Conservation (phyloP, 2,797 vertebrate genomes). For the Limnodromus scolopaceus region DNA sequence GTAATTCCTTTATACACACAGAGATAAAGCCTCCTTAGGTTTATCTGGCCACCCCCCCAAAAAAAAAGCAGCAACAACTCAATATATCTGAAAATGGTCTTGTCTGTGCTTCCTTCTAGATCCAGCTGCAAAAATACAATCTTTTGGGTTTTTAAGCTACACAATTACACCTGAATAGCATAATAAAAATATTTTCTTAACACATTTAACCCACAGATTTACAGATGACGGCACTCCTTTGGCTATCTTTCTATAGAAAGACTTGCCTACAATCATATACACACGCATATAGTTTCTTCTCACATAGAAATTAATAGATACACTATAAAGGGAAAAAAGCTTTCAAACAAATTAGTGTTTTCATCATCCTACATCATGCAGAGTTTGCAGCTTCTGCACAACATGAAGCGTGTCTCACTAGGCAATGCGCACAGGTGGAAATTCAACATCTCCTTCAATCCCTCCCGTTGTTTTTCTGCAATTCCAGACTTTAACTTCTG, state of each 20-base stretch:
- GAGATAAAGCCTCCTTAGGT: not conserved
- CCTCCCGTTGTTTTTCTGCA: not conserved
- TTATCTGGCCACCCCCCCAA: not conserved
- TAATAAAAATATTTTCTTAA: not conserved
- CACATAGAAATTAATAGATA: not conserved
- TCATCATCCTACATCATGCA: not conserved
- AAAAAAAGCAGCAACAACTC: not conserved
- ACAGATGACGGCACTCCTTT: not conserved
- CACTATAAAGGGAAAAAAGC: not conserved
- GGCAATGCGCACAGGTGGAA: not conserved
- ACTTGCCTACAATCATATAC: not conserved
- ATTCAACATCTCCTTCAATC: constrained; percentile 6
- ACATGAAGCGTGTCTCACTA: not conserved
- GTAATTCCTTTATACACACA: constrained; percentile 5
- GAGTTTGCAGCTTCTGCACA: not conserved
- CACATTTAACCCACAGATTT: not conserved
- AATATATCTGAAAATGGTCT: not conserved
- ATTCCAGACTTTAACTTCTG: not conserved
- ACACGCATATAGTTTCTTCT: not conserved
- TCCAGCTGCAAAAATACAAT: constrained; percentile 7
- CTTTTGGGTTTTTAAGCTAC: not conserved
- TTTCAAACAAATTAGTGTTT: constrained; percentile 24
- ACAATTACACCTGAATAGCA: not conserved
- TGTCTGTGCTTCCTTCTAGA: not conserved
- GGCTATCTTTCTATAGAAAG: not conserved